phyloP scores from a whole-genome alignment of 2,888 invertebrate genomes.

The Drosophila engyochracea region DNA sequence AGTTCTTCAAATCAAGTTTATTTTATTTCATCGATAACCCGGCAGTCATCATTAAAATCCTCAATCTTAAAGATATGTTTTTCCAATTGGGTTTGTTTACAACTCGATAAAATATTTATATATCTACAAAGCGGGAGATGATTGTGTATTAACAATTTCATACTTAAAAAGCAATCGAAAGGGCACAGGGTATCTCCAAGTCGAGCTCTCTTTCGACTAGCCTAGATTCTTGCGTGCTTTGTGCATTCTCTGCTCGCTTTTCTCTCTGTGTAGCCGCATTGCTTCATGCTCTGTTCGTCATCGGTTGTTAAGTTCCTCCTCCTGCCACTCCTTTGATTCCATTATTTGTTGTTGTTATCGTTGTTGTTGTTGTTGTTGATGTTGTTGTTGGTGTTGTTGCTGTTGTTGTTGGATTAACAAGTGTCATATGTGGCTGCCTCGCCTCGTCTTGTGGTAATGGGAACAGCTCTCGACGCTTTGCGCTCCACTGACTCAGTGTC shows the following conservation, averaged over 20 bases:
- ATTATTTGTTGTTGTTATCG: conserved; percentile 10
- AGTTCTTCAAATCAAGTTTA: not conserved
- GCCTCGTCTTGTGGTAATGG: conserved; percentile 52
- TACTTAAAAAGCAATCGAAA: no score
- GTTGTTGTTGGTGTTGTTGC: conserved; percentile 10
- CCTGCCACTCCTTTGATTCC: conserved; percentile 4
- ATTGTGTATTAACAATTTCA: not conserved
- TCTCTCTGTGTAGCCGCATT: conserved; percentile 28
- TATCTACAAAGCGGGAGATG: not conserved
- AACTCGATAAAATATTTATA: not conserved
- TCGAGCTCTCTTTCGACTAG: not conserved
- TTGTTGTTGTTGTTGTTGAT: conserved; percentile 1
- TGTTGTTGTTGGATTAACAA: conserved; percentile 73
- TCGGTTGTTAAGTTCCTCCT: conserved; percentile 15
- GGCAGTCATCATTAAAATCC: not conserved
- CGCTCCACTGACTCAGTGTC: conserved; percentile 50
- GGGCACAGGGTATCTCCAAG: not conserved
- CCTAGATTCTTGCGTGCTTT: not conserved
- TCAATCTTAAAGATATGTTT: not conserved
- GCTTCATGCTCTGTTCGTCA: conserved; percentile 58
- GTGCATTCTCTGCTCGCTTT: not conserved
- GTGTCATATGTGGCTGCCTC: conserved; percentile 74
- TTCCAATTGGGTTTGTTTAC: not conserved
- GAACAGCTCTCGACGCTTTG: conserved; percentile 49
- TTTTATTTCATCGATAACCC: no score